Percentiles rank a stretch among this genome's conserved stretches.
Evolutionary conservation across 2,888 invertebrate species (phyloP).

Genomic region (Cenopis cana): DNA sequence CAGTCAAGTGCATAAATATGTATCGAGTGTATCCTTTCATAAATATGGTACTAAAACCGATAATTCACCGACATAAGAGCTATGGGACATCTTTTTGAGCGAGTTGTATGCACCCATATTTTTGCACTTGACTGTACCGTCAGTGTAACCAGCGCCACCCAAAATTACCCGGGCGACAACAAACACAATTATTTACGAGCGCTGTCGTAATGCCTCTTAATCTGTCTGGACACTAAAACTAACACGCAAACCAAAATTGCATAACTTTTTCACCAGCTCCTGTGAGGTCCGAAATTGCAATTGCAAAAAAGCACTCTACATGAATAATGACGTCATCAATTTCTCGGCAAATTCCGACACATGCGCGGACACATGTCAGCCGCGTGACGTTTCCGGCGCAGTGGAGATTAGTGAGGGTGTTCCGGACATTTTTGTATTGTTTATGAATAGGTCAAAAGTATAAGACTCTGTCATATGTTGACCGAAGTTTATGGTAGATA

Average conservation of each 20-base stretch:
- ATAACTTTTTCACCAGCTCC: slow-evolving; percentile 43
- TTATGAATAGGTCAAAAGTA: neutral
- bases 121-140: too few relatives aligned
- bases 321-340: slow-evolving; percentile 81
- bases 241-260: slow-evolving; percentile 16
- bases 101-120: too few relatives aligned
- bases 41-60: too few relatives aligned
- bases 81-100: too few relatives aligned
- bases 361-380: slow-evolving; percentile 77
- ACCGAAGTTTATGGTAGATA: neutral
- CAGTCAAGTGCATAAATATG: too few relatives aligned
- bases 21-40: too few relatives aligned
- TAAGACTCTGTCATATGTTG: neutral
- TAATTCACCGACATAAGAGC: too few relatives aligned
- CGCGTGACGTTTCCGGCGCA: slow-evolving; percentile 74
- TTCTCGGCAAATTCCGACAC: slow-evolving; percentile 71
- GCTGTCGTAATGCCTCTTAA: too few relatives aligned
- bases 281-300: slow-evolving; percentile 70
- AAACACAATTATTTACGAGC: too few relatives aligned
- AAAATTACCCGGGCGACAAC: too few relatives aligned
- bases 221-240: neutral
- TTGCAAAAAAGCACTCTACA: slow-evolving; percentile 62
- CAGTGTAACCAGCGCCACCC: too few relatives aligned
- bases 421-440: slow-evolving; percentile 17
- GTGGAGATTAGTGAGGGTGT: slow-evolving; percentile 52